Percentiles rank a stretch among this genome's conserved stretches.
phyloP scores from a whole-genome alignment of 2,797 vertebrate species.

The Lutra lutra region DNA sequence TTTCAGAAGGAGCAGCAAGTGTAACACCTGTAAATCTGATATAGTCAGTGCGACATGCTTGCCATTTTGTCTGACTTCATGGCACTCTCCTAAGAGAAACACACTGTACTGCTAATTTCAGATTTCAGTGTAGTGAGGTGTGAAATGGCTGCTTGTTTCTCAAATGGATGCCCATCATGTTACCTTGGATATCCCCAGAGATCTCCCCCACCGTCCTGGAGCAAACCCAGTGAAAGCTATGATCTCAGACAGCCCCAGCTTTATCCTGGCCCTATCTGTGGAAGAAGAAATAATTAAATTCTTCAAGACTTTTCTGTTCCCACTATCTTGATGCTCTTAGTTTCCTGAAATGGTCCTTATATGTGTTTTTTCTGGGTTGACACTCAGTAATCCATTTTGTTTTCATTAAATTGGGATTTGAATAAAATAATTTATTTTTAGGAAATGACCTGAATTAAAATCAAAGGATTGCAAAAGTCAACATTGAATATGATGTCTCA shows the following conservation, averaged over 20 bases:
- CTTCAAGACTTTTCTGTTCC: neutral
- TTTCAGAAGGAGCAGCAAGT: constrained; percentile 6
- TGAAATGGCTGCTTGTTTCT: neutral
- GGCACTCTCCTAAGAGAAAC: neutral
- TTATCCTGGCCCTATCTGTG: neutral
- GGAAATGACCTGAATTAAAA: neutral
- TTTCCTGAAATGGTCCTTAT: neutral
- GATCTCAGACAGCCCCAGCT: no score
- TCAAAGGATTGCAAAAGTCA: neutral
- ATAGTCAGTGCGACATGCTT: neutral
- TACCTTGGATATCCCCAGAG: neutral
- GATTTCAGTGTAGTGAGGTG: neutral
- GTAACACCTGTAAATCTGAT: constrained; percentile 48
- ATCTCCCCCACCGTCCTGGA: neutral
- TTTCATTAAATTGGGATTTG: neutral
- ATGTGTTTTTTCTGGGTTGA: neutral
- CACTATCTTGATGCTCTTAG: neutral
- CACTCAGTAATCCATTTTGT: neutral
- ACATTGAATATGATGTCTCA: neutral
- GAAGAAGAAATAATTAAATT: neutral
- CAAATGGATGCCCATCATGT: neutral
- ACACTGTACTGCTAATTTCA: neutral
- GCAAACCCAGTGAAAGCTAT: neutral
- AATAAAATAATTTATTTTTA: neutral
- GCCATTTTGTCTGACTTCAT: constrained; percentile 14